Percentiles rank a stretch among this genome's conserved stretches.
phyloP scores from a whole-genome alignment of 1,140 invertebrate genomes.

The Cydia amplana region DNA sequence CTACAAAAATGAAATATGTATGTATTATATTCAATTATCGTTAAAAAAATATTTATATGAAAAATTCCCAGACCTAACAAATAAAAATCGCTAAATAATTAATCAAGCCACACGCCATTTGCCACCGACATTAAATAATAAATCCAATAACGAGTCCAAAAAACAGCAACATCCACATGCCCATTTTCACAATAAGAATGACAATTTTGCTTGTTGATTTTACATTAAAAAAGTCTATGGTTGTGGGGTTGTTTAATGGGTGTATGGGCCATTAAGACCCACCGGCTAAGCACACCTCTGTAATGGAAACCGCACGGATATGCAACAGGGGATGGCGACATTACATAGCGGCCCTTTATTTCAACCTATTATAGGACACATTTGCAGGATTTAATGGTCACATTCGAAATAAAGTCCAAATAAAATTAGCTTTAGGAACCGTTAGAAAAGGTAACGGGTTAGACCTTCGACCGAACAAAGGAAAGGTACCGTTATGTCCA shows the following conservation, averaged over 20 bases:
- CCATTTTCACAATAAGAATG: slow-evolving; percentile 64
- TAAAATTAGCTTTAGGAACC: slow-evolving; percentile 25
- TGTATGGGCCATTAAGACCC: slow-evolving; percentile 62
- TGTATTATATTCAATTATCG: not conserved
- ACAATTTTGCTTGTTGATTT: slow-evolving; percentile 61
- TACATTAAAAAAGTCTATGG: slow-evolving; percentile 64
- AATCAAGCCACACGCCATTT: slow-evolving; percentile 35
- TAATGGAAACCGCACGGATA: slow-evolving; percentile 64
- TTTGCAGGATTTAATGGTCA: slow-evolving; percentile 38
- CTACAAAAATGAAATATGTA: no score
- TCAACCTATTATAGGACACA: slow-evolving; percentile 33
- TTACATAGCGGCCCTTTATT: slow-evolving; percentile 40
- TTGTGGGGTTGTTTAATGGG: slow-evolving; percentile 66
- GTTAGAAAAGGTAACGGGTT: slow-evolving; percentile 20
- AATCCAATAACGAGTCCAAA: slow-evolving; percentile 63
- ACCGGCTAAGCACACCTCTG: slow-evolving; percentile 63
- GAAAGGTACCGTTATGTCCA: slow-evolving; percentile 4
- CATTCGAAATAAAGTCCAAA: slow-evolving; percentile 28
- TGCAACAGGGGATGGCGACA: slow-evolving; percentile 47
- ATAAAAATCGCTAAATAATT: slow-evolving; percentile 44
- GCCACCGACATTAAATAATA: slow-evolving; percentile 45
- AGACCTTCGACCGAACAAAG: not conserved
- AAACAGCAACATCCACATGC: slow-evolving; percentile 52
- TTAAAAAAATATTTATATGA: not conserved
- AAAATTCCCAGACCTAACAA: not conserved